These are phyloP conservation scores for Coranthus polyacanthus DNA, from an alignment of 2,797 vertebrate species.

Conservation along the genomic window DNA sequence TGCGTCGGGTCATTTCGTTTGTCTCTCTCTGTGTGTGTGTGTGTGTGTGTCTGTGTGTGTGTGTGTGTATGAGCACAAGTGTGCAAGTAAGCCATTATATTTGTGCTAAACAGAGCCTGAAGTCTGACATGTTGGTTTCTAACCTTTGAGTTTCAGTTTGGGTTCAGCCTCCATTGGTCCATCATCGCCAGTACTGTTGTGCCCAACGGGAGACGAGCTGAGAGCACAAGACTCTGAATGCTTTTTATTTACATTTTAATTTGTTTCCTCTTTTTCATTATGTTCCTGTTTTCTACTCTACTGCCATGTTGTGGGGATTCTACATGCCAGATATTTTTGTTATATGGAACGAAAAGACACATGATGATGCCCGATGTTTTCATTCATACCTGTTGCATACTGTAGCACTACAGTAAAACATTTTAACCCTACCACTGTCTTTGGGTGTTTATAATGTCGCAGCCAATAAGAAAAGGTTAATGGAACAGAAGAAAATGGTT, in stretches of 20 bases:
- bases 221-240: slow-evolving; percentile 71
- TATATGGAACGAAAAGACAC: slow-evolving; percentile 58
- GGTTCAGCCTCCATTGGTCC: slow-evolving; percentile 11
- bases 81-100: slow-evolving; percentile 61
- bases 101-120: slow-evolving; percentile 48
- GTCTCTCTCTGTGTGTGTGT: not conserved
- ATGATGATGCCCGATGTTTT: slow-evolving; percentile 71
- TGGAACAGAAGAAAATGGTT: too few relatives aligned
- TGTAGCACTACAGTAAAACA: slow-evolving; percentile 87
- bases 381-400: slow-evolving; percentile 79
- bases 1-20: slow-evolving; percentile 25
- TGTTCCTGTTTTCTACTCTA: slow-evolving; percentile 75
- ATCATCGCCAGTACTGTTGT: slow-evolving; percentile 50
- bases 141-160: slow-evolving; percentile 41
- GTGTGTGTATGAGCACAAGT: slow-evolving; percentile 15
- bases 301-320: slow-evolving; percentile 74
- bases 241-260: slow-evolving; percentile 71
- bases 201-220: slow-evolving; percentile 40
- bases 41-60: slow-evolving; percentile 11
- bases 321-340: slow-evolving; percentile 74
- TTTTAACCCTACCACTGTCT: slow-evolving; percentile 70
- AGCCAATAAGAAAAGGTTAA: too few relatives aligned
- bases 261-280: slow-evolving; percentile 57
- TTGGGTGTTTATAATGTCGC: slow-evolving; percentile 6
- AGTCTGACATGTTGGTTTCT: slow-evolving; percentile 56